Evolutionary conservation across 2,888 invertebrate genomes (phyloP), one percentile per base, ranked within the genome.

Genomic region (Cloeon dipterum): DNA sequence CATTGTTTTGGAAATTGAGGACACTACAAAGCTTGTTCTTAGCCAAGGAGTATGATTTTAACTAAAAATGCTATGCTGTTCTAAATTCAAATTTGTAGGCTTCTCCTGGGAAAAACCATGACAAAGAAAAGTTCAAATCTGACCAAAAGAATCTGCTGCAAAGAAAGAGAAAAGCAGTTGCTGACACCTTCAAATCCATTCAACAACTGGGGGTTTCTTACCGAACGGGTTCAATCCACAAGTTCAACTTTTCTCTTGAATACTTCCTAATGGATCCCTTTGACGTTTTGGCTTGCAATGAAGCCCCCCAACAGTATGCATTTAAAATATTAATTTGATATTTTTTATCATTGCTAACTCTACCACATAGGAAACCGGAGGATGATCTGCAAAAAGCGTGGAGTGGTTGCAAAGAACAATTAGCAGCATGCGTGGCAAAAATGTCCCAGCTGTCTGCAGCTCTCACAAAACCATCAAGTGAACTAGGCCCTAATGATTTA

Each of bases 141-240:
- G 72, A 74, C 53, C 29, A 14, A 29, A 83, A 82, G 50, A 72
- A 71, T 51, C 74, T 85, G 36, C 62, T 86, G 3, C 77, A 81
- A 48, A 78, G 81, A 49, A 91, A 89, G 53, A 72, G 81, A 20
- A 75, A 82, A 57, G 74, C 78, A 0, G 56, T 94, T 2, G 69
- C 82, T 0, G 86, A 89, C 55, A 62, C 93, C 32, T 93, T 91
- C 54, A 83, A 81, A 52, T 64, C 66, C 18, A 57, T 96, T 1
- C 54, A 67, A 1, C 68, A 66, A 40, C 62, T 79, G 43, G 86
- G 89, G 0, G 53, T 91, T 2, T 86, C 79, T 32, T 85, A 79
- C 50, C 70, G 79, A 41, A 70, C 73, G 1, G 93, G 93, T 2
- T 21, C 38, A 5, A 17, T 19, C 13, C 21, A 38, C 19, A 38